phyloP scores from a whole-genome alignment of 2,797 vertebrate genomes.

The Notamacropus eugenii region DNA sequence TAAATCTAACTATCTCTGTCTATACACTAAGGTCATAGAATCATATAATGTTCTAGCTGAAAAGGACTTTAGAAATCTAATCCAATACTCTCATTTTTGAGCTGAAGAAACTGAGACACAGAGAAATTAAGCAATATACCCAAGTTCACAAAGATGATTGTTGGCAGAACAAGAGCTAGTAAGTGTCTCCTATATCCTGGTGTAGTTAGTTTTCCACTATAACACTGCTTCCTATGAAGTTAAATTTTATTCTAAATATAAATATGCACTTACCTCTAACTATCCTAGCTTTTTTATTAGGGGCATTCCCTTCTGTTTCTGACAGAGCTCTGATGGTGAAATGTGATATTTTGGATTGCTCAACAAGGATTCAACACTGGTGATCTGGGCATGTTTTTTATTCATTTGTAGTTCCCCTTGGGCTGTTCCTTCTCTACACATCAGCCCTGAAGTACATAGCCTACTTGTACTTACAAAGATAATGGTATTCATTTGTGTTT shows the following conservation, averaged over 20 bases:
- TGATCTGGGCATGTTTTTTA: neutral
- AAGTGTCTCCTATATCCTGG: neutral
- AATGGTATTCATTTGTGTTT: neutral
- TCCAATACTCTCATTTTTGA: neutral
- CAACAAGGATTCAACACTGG: neutral
- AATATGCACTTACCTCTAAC: neutral
- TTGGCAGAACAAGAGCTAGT: neutral
- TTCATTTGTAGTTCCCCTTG: neutral
- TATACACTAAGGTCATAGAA: neutral
- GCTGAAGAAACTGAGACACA: neutral
- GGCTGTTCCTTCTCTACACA: neutral
- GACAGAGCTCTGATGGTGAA: neutral
- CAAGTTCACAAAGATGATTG: neutral
- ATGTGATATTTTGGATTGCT: neutral
- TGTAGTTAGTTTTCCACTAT: neutral
- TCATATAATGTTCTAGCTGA: neutral
- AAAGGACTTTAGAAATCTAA: neutral
- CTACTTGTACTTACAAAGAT: neutral
- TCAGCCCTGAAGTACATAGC: neutral
- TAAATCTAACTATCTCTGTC: neutral
- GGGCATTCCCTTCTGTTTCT: neutral
- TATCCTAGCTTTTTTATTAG: neutral
- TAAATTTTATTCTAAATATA: neutral
- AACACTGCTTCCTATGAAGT: neutral
- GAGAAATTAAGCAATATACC: neutral